These are phyloP conservation scores for Xanthostigma xanthostigma DNA, from an alignment of 2,888 invertebrate genomes.

Conservation along the genomic window DNA sequence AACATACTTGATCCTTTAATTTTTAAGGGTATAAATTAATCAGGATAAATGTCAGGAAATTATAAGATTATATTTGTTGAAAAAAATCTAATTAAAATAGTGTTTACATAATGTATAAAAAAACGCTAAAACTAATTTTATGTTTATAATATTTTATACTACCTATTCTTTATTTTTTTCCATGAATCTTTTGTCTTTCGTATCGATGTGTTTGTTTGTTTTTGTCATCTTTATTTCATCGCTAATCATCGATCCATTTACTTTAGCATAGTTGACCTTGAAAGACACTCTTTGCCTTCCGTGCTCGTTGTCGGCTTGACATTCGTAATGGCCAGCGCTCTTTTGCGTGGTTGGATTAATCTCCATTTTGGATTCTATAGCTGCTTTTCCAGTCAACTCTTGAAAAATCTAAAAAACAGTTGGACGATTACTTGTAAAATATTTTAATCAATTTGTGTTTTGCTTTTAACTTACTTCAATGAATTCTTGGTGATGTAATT, in stretches of 20 bases:
- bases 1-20: too few relatives aligned
- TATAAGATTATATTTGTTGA: too few relatives aligned
- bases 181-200: too few relatives aligned
- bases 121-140: too few relatives aligned
- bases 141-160: too few relatives aligned
- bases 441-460: not conserved
- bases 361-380: conserved; percentile 57
- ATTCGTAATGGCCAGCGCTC: conserved; percentile 56
- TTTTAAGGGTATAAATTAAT: too few relatives aligned
- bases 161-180: too few relatives aligned
- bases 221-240: too few relatives aligned
- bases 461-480: conserved; percentile 36
- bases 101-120: too few relatives aligned
- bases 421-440: not conserved
- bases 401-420: conserved; percentile 39
- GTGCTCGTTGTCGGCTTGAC: conserved; percentile 57
- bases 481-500: conserved; percentile 53
- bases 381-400: conserved; percentile 46
- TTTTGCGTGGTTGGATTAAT: conserved; percentile 59
- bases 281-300: conserved; percentile 51
- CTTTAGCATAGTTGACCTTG: conserved; percentile 45
- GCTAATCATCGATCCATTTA: conserved; percentile 14
- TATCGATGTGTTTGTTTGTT: too few relatives aligned
- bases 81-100: too few relatives aligned
- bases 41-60: too few relatives aligned